phyloP scores from a whole-genome alignment of 2,888 invertebrate genomes.

The Drosophila borborema region DNA sequence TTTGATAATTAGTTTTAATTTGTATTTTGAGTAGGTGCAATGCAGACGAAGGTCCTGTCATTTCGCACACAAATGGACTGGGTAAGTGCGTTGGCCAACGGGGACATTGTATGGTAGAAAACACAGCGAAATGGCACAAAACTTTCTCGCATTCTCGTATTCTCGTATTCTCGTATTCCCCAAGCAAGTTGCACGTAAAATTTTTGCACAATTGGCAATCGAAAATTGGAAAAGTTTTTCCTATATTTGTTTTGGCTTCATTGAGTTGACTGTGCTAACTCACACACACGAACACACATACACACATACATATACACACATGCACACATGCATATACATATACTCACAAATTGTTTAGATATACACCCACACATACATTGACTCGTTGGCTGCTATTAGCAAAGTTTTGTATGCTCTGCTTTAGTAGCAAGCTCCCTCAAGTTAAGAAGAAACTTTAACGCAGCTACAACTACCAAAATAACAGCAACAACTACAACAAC shows the following conservation, averaged over 20 bases:
- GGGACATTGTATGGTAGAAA: slow-evolving; percentile 11
- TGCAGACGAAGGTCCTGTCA: slow-evolving; percentile 42
- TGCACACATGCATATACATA: slow-evolving; percentile 21
- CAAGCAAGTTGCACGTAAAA: slow-evolving; percentile 67
- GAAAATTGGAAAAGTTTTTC: slow-evolving; percentile 79
- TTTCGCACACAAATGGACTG: slow-evolving; percentile 16
- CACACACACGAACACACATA: slow-evolving; percentile 22
- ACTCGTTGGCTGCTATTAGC: slow-evolving; percentile 68
- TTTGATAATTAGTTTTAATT: slow-evolving; percentile 51
- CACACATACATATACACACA: slow-evolving; percentile 22
- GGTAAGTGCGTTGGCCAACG: slow-evolving; percentile 1
- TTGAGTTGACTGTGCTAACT: slow-evolving; percentile 66
- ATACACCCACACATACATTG: slow-evolving; percentile 12
- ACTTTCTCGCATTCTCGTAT: slow-evolving; percentile 61
- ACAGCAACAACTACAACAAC: slow-evolving; percentile 9
- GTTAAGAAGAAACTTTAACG: slow-evolving; percentile 58
- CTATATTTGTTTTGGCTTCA: slow-evolving; percentile 80
- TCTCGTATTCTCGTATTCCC: slow-evolving; percentile 67
- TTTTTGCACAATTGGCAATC: slow-evolving; percentile 79
- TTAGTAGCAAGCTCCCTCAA: slow-evolving; percentile 54
- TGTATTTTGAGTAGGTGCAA: slow-evolving; percentile 31
- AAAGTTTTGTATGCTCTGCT: slow-evolving; percentile 68
- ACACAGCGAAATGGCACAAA: slow-evolving; percentile 67
- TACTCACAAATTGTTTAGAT: slow-evolving; percentile 21
- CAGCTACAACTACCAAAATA: slow-evolving; percentile 26